Evolutionary conservation across 2,888 invertebrate genomes (phyloP).

Genomic region (Myathropa florea): DNA sequence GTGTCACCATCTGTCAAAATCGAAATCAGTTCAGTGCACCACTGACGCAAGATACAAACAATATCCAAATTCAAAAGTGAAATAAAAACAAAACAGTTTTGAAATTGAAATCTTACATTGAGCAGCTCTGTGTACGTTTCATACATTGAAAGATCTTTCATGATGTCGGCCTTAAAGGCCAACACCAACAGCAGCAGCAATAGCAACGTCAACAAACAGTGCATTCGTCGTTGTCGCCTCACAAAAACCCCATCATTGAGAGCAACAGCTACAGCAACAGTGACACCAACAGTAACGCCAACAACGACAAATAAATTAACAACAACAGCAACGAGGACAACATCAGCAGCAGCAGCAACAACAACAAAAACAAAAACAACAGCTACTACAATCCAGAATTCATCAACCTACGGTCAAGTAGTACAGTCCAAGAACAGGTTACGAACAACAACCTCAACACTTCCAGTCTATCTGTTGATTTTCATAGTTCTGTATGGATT

Average conservation of each 20-base stretch:
- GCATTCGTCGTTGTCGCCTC: not conserved
- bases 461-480: slow-evolving; percentile 73
- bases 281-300: slow-evolving; percentile 2
- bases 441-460: slow-evolving; percentile 63
- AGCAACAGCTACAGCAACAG: not conserved
- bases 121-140: slow-evolving; percentile 40
- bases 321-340: not conserved
- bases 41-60: not conserved
- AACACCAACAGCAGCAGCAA: slow-evolving; percentile 69
- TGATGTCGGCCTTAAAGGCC: slow-evolving; percentile 78
- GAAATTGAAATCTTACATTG: not conserved
- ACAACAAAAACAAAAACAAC: slow-evolving; percentile 20
- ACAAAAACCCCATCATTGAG: not conserved
- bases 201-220: not conserved
- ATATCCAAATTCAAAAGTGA: not conserved
- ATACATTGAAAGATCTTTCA: slow-evolving; percentile 65
- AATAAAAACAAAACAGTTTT: not conserved
- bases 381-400: slow-evolving; percentile 33
- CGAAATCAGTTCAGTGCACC: not conserved
- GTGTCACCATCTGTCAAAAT: not conserved
- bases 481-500: slow-evolving; percentile 73
- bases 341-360: slow-evolving; percentile 11
- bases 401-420: slow-evolving; percentile 56
- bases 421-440: slow-evolving; percentile 61
- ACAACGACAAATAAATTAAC: not conserved